Evolutionary conservation across 2,888 invertebrate species (phyloP).

Genomic region (Clunio marinus): DNA sequence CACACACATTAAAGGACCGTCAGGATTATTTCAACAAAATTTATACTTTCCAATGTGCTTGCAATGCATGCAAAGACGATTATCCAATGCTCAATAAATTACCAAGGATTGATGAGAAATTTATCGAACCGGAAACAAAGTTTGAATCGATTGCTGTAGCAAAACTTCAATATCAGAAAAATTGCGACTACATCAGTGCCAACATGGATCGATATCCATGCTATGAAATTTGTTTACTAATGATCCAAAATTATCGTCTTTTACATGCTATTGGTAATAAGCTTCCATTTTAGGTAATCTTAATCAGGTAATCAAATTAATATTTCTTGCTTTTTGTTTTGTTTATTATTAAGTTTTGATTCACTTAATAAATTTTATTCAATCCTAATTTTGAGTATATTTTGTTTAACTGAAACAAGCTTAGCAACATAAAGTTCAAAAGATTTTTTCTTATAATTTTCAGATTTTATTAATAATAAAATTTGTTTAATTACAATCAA

Average conservation of each 20-base stretch:
- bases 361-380: too few relatives aligned
- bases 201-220: conserved; percentile 22
- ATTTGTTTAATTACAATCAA: too few relatives aligned
- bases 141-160: not conserved
- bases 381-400: too few relatives aligned
- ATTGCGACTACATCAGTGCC: conserved; percentile 29
- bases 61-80: conserved; percentile 66
- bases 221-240: conserved; percentile 28
- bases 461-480: too few relatives aligned
- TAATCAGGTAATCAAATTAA: too few relatives aligned
- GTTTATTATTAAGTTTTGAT: too few relatives aligned
- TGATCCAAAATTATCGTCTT: conserved; percentile 23
- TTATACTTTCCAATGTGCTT: conserved; percentile 75
- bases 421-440: too few relatives aligned
- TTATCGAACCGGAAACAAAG: not conserved
- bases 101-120: conserved; percentile 3
- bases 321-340: too few relatives aligned
- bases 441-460: too few relatives aligned
- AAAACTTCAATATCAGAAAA: not conserved
- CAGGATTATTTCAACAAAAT: conserved; percentile 56
- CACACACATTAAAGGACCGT: conserved; percentile 53
- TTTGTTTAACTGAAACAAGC: too few relatives aligned
- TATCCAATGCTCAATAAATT: conserved; percentile 55
- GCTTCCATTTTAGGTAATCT: not conserved
- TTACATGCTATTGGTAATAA: conserved; percentile 26